Percentiles rank a stretch among this genome's conserved stretches.
These are phyloP conservation scores for Hippoglossus hippoglossus DNA, from an alignment of 2,797 vertebrate species.

Conservation along the genomic window DNA sequence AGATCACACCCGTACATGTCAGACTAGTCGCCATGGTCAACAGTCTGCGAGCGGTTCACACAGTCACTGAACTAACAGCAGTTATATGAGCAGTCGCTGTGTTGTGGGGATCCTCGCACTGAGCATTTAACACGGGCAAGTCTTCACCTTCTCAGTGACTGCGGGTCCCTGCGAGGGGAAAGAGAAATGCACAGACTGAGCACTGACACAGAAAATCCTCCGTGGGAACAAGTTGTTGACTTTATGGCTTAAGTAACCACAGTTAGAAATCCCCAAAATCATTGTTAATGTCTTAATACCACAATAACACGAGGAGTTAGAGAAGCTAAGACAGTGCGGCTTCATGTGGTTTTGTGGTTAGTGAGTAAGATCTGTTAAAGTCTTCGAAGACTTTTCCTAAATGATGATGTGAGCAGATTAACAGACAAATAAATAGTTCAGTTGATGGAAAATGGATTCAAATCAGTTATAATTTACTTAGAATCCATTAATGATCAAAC, in stretches of 20 bases:
- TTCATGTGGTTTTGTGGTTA: neutral
- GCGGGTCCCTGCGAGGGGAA: conserved; percentile 70
- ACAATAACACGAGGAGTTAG: neutral
- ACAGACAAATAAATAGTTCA: neutral
- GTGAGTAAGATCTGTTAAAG: too few species aligned
- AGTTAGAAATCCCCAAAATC: neutral
- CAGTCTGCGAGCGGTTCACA: conserved; percentile 47
- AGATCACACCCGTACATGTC: conserved; percentile 89
- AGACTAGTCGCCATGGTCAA: conserved; percentile 92
- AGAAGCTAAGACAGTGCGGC: neutral
- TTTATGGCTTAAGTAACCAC: conserved; percentile 2
- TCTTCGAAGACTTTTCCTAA: neutral
- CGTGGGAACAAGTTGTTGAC: conserved; percentile 12
- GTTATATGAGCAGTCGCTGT: conserved; percentile 60
- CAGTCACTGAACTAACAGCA: conserved; percentile 59
- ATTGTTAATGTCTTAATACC: neutral
- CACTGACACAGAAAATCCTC: conserved; percentile 15
- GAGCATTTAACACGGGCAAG: conserved; percentile 66
- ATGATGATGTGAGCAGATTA: neutral
- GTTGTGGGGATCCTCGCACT: conserved; percentile 49
- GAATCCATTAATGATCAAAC: too few species aligned
- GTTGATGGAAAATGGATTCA: neutral
- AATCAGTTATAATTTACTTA: too few species aligned
- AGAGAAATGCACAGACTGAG: conserved; percentile 45
- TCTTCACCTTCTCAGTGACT: conserved; percentile 74